Percentiles rank a stretch among this genome's conserved stretches.
phyloP scores from a whole-genome alignment of 1,140 invertebrate genomes.

The Acromyrmex charruanus region DNA sequence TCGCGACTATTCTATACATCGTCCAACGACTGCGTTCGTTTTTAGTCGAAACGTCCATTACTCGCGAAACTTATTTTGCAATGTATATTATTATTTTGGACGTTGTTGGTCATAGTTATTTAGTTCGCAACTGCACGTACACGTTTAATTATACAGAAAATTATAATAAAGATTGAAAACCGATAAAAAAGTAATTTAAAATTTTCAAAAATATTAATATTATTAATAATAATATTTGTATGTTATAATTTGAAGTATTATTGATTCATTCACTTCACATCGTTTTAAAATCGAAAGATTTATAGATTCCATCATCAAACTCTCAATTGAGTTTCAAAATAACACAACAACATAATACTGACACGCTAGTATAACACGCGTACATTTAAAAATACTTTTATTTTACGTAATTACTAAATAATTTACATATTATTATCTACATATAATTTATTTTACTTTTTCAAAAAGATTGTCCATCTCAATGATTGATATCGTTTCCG shows the following conservation, averaged over 20 bases:
- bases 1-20: slow-evolving; percentile 25
- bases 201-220: neutral
- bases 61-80: slow-evolving; percentile 36
- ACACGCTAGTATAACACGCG: neutral
- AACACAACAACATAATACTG: neutral
- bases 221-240: neutral
- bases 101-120: neutral
- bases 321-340: neutral
- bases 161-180: neutral
- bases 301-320: neutral
- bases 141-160: slow-evolving; percentile 1
- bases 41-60: slow-evolving; percentile 33
- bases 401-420: neutral
- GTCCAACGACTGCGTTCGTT: slow-evolving; percentile 36
- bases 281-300: neutral
- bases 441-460: neutral
- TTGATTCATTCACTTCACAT: neutral
- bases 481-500: slow-evolving; percentile 31
- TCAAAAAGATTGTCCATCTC: neutral
- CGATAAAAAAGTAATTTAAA: neutral
- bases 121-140: neutral
- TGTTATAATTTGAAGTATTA: neutral
- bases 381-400: neutral
- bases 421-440: neutral
- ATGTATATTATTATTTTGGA: slow-evolving; percentile 32